Evolutionary conservation across 2,888 invertebrate genomes (phyloP).

Genomic region (Cryptocephalus moraei): DNA sequence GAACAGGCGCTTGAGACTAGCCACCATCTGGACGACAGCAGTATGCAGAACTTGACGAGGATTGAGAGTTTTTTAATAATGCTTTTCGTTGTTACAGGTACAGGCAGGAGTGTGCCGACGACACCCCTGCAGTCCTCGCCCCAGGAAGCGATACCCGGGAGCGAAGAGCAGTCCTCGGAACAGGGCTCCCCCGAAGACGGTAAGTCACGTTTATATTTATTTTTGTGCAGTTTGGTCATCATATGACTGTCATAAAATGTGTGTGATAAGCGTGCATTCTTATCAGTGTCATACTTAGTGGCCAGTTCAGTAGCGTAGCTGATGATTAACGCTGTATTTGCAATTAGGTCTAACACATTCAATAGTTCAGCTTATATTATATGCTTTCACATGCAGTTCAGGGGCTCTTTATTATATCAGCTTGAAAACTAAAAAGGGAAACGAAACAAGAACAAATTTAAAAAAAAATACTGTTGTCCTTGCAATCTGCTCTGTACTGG

Average conservation of each 20-base stretch:
- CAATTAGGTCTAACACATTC: no score
- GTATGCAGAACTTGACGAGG: slow-evolving; percentile 22
- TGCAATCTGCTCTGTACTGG: no score
- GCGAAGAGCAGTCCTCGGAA: slow-evolving; percentile 24
- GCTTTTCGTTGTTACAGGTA: slow-evolving; percentile 35
- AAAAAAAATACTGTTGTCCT: no score
- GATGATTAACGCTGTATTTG: no score
- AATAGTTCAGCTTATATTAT: no score
- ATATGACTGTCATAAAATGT: no score
- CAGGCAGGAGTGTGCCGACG: slow-evolving; percentile 57
- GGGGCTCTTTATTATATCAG: no score
- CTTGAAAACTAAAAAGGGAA: no score
- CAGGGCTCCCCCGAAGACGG: slow-evolving; percentile 26
- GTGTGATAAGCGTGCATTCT: not conserved
- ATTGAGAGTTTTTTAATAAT: slow-evolving; percentile 11
- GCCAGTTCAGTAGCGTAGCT: no score
- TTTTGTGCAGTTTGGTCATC: not conserved
- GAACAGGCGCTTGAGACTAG: slow-evolving; percentile 33
- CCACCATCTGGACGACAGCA: slow-evolving; percentile 30
- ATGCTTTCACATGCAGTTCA: no score
- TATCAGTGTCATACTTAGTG: no score
- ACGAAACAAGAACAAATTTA: no score
- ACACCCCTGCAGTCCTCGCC: slow-evolving; percentile 57
- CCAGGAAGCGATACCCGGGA: slow-evolving; percentile 36
- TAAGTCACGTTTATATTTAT: slow-evolving; percentile 15